Conservation (phyloP, 2,797 vertebrate species). For the Rhinoraja longicauda region DNA sequence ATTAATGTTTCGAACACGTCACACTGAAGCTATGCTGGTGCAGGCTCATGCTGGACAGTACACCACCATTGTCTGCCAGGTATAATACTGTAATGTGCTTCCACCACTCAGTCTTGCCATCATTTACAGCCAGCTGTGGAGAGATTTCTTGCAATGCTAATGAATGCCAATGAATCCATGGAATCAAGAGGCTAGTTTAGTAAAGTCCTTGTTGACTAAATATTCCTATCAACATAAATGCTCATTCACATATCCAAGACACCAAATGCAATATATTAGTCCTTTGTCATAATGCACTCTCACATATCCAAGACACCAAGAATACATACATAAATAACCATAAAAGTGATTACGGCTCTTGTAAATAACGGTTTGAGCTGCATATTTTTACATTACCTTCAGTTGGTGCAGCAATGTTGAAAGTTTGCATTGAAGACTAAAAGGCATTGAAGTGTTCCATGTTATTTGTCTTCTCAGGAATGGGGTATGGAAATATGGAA, state of each 20-base stretch:
- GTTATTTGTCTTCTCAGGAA: background rate
- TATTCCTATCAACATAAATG: background rate
- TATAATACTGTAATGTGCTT: constrained; percentile 46
- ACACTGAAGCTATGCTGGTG: constrained; percentile 73
- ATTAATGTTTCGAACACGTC: constrained; percentile 82
- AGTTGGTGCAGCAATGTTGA: background rate
- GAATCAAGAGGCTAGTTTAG: background rate
- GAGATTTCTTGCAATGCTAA: background rate
- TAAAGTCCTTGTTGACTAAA: background rate
- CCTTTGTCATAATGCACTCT: background rate
- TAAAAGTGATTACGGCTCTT: background rate
- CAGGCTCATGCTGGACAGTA: constrained; percentile 86
- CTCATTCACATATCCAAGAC: background rate
- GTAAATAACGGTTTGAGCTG: background rate
- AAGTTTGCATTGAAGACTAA: background rate
- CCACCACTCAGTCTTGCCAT: background rate
- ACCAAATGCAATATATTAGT: background rate
- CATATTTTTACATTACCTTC: background rate
- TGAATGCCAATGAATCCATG: background rate
- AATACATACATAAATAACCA: background rate
- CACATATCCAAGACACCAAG: too few relatives aligned
- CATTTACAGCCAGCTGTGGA: background rate
- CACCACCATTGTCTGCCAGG: constrained; percentile 85
- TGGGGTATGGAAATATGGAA: too few relatives aligned
- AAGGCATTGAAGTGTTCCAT: background rate